Percentiles rank a stretch among this genome's conserved stretches.
These are phyloP conservation scores for Oryzaephilus surinamensis DNA, from an alignment of 1,140 invertebrate genomes.

Conservation along the genomic window DNA sequence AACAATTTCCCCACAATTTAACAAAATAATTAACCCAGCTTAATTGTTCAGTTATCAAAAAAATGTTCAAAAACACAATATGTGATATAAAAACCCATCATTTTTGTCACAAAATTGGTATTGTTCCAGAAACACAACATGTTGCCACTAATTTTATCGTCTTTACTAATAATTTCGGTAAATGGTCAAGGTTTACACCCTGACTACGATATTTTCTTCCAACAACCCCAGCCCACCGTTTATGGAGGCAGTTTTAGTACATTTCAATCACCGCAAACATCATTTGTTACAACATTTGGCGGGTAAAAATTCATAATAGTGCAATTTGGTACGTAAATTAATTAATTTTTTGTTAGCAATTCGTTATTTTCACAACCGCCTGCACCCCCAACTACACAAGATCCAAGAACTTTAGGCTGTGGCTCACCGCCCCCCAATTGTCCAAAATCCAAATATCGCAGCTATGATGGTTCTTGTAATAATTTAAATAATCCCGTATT, in stretches of 20 bases:
- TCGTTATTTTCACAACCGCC: conserved; percentile 7
- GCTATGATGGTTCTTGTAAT: conserved; percentile 78
- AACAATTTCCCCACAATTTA: no score
- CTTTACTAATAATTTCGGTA: neutral
- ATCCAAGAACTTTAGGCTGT: conserved; percentile 32
- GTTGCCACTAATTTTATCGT: neutral
- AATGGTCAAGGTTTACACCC: neutral
- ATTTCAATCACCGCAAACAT: neutral
- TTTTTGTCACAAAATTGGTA: neutral
- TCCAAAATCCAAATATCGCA: conserved; percentile 51
- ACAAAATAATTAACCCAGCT: neutral
- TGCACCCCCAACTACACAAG: conserved; percentile 21
- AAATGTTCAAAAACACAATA: neutral
- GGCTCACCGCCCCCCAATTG: conserved; percentile 38
- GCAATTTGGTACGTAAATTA: neutral
- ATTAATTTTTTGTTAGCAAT: conserved; percentile 2
- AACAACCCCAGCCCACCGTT: conserved; percentile 2
- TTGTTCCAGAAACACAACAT: neutral
- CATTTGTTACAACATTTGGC: neutral
- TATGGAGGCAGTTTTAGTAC: neutral
- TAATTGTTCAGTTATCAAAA: neutral
- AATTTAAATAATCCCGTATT: conserved; percentile 60
- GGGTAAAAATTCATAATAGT: neutral
- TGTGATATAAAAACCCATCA: no score
- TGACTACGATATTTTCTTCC: conserved; percentile 5